Percentiles rank a stretch among this genome's conserved stretches.
These are phyloP conservation scores for Ochropleura leucogaster DNA, from an alignment of 2,888 invertebrate species.

Conservation along the genomic window DNA sequence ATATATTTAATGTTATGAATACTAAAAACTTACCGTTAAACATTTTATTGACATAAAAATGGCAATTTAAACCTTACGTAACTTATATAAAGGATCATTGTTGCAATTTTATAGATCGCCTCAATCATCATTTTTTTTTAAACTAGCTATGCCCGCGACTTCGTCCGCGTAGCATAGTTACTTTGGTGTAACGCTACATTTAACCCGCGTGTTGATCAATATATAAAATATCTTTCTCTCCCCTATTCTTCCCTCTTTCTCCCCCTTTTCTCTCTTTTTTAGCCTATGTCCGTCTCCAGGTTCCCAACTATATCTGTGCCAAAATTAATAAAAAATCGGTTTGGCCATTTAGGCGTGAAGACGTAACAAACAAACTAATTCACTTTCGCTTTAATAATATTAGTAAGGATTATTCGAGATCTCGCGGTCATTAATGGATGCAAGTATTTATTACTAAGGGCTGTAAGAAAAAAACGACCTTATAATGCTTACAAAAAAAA, in stretches of 20 bases:
- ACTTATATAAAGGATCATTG: conserved; percentile 19
- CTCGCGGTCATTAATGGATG: background rate
- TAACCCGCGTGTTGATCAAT: too few species aligned
- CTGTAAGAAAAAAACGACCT: conserved; percentile 13
- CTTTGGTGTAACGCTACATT: too few species aligned
- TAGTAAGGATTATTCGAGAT: background rate
- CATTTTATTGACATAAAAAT: conserved; percentile 41
- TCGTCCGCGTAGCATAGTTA: too few species aligned
- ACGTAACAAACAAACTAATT: too few species aligned
- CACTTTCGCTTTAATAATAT: too few species aligned
- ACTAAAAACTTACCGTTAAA: conserved; percentile 45
- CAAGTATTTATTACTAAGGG: conserved; percentile 6
- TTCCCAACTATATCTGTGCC: too few species aligned
- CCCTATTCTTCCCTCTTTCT: too few species aligned
- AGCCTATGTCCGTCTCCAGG: too few species aligned
- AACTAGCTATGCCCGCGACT: background rate
- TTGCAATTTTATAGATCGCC: conserved; percentile 25
- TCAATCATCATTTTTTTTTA: background rate
- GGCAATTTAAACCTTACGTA: conserved; percentile 24
- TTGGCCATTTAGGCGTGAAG: too few species aligned
- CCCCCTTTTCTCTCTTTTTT: too few species aligned
- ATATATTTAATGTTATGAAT: conserved; percentile 50
- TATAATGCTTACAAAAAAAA: conserved; percentile 24
- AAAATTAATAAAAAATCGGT: too few species aligned
- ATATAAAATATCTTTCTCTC: too few species aligned